phyloP scores from a whole-genome alignment of 2,113 vertebrate genomes.

The Cynoglossus semilaevis region DNA sequence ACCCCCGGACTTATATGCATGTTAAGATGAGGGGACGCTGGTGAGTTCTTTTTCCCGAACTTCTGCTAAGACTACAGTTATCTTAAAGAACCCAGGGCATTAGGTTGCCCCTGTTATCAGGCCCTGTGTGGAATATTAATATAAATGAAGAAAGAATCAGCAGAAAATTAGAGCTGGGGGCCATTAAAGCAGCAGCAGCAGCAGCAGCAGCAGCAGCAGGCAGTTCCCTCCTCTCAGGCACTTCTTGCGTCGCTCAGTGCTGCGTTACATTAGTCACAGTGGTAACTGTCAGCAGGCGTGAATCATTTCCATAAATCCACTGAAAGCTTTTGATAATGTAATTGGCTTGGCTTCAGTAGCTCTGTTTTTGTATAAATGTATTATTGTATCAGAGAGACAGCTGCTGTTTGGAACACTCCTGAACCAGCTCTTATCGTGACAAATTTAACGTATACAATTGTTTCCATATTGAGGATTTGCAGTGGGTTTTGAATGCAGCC shows the following conservation, averaged over 20 bases:
- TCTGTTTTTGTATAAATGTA: constrained; percentile 32
- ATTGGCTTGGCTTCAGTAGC: constrained; percentile 35
- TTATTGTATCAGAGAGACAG: constrained; percentile 18
- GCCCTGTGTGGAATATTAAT: constrained; percentile 11
- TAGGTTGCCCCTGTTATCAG: neutral
- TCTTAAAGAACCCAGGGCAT: neutral
- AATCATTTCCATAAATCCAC: constrained; percentile 41
- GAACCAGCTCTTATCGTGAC: constrained; percentile 5
- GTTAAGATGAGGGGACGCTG: too few species aligned
- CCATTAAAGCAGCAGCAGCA: neutral
- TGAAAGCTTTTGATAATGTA: constrained; percentile 48
- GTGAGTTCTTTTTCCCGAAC: constrained; percentile 5
- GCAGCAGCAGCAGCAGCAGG: constrained; percentile 4
- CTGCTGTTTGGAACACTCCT: constrained; percentile 16
- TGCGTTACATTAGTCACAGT: constrained; percentile 25
- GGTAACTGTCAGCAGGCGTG: constrained; percentile 15
- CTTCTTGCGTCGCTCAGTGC: constrained; percentile 7
- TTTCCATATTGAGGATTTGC: constrained; percentile 10
- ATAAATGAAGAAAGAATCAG: constrained; percentile 24
- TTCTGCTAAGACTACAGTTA: constrained; percentile 17
- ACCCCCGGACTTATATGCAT: too few species aligned
- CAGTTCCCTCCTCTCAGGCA: constrained; percentile 21
- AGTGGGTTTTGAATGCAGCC: constrained; percentile 11
- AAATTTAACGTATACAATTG: constrained; percentile 15
- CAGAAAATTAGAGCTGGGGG: neutral